These are phyloP conservation scores for Drosophila arawakana DNA, from an alignment of 1,140 invertebrate species.

Conservation along the genomic window DNA sequence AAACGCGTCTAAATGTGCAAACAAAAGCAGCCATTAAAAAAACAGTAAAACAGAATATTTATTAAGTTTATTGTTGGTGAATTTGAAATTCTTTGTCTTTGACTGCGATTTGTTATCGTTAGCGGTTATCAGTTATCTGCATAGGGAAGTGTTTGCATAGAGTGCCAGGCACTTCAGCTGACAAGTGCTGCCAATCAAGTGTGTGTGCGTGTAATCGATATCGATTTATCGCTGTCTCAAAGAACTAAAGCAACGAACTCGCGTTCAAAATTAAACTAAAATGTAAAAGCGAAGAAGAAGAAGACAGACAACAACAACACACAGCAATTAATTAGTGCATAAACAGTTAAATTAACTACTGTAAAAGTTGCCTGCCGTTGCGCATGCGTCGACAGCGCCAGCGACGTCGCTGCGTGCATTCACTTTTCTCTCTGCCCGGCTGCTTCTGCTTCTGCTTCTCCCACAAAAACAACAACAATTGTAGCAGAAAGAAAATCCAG, in stretches of 20 bases:
- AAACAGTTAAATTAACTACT: slow-evolving; percentile 77
- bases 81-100: not conserved
- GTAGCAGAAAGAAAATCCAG: slow-evolving; percentile 17
- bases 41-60: not conserved
- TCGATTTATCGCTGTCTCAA: slow-evolving; percentile 40
- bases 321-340: slow-evolving; percentile 83
- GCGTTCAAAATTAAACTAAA: slow-evolving; percentile 19
- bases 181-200: slow-evolving; percentile 26
- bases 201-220: slow-evolving; percentile 6
- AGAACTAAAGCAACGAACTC: slow-evolving; percentile 77
- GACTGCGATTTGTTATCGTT: slow-evolving; percentile 6
- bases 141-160: slow-evolving; percentile 21
- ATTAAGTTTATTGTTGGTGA: not conserved
- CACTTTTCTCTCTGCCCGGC: slow-evolving; percentile 61
- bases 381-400: not conserved
- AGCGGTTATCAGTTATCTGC: slow-evolving; percentile 6
- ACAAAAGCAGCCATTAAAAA: slow-evolving; percentile 65
- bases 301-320: slow-evolving; percentile 29
- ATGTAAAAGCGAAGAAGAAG: slow-evolving; percentile 30
- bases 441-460: slow-evolving; percentile 24
- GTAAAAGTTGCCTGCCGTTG: slow-evolving; percentile 38
- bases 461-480: slow-evolving; percentile 22
- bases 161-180: not conserved
- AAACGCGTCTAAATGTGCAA: slow-evolving; percentile 73
- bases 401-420: slow-evolving; percentile 51